These are phyloP conservation scores for Drosophila limbata DNA, from an alignment of 2,888 invertebrate species.

Conservation along the genomic window DNA sequence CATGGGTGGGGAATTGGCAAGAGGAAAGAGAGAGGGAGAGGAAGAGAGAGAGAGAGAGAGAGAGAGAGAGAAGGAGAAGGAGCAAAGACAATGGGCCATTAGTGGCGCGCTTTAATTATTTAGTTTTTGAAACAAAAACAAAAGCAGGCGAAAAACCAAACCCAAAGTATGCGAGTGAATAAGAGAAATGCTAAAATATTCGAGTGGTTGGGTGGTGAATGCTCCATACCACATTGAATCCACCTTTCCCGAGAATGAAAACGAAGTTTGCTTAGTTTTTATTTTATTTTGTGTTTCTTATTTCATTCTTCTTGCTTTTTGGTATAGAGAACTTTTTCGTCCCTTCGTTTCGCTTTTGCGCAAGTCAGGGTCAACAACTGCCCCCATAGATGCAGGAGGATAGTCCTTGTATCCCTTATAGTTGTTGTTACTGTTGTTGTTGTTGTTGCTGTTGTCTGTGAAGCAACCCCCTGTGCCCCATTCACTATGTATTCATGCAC, in stretches of 20 bases:
- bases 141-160: slow-evolving; percentile 21
- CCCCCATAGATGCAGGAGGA: slow-evolving; percentile 65
- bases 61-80: background rate
- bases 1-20: slow-evolving; percentile 1
- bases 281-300: slow-evolving; percentile 27
- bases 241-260: slow-evolving; percentile 57
- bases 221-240: slow-evolving; percentile 27
- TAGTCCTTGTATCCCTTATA: slow-evolving; percentile 22
- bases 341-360: slow-evolving; percentile 72
- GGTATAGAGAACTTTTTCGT: slow-evolving; percentile 67
- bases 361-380: slow-evolving; percentile 84
- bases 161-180: slow-evolving; percentile 18
- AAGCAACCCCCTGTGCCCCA: slow-evolving; percentile 73
- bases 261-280: slow-evolving; percentile 64
- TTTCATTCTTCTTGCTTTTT: slow-evolving; percentile 21
- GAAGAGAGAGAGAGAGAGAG: slow-evolving; percentile 22
- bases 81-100: slow-evolving; percentile 78
- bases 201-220: slow-evolving; percentile 24
- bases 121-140: slow-evolving; percentile 63
- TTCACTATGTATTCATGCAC: slow-evolving; percentile 41
- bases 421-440: background rate
- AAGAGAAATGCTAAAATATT: slow-evolving; percentile 48
- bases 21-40: background rate
- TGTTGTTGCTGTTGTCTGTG: slow-evolving; percentile 47
- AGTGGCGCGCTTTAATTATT: slow-evolving; percentile 79